Evolutionary conservation across 2,113 vertebrate species (phyloP), one percentile per base, ranked within the genome.

Genomic region (Anseranas semipalmata): DNA sequence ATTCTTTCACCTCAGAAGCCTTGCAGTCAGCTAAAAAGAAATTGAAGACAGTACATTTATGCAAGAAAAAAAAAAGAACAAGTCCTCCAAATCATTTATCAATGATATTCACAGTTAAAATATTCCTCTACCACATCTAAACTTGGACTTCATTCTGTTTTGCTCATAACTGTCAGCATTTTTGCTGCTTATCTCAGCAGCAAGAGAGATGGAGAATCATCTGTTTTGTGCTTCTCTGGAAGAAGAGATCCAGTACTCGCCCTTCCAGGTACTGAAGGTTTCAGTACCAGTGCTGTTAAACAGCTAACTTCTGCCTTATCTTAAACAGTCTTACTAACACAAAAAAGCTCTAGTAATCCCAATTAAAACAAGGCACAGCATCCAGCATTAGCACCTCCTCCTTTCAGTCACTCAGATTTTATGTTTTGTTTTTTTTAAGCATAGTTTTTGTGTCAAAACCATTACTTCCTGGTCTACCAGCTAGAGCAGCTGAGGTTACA

Each of bases 1-100:
- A 99, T 71, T 97, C 97, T 85, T 98, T 98, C 53, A 99, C 99
- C 92, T 99, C 99, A 10, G 99, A 99, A 39, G 98, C 98, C 80
- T 99, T 99, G 96, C 99, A 99, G 95, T 99, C 99, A 89, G 99
- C 99, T 99, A 68, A 55, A 91, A 83, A 55, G 28, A 89, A 96
- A 87, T 72, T 13, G 45, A 89, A 87, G 35, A 85, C 32, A 88
- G 17, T 19, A 48, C 48, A 72, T 35, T 83, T 53, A 87, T 39
- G 50, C 35, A 82, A 39, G 17, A 37, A 90, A 83, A 60, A 90
- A 83, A 60, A 21, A 48, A 72, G 50, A 41, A 52, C 41, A 45
- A 87, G 22, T 56, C 11, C n/a, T 73, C 30, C 50, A 50, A 14
- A 55, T 66, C 7, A 65, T 1, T 67, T 14, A 16, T 90, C 72